phyloP scores from a whole-genome alignment of 2,797 vertebrate species.

The Remorina albescens region DNA sequence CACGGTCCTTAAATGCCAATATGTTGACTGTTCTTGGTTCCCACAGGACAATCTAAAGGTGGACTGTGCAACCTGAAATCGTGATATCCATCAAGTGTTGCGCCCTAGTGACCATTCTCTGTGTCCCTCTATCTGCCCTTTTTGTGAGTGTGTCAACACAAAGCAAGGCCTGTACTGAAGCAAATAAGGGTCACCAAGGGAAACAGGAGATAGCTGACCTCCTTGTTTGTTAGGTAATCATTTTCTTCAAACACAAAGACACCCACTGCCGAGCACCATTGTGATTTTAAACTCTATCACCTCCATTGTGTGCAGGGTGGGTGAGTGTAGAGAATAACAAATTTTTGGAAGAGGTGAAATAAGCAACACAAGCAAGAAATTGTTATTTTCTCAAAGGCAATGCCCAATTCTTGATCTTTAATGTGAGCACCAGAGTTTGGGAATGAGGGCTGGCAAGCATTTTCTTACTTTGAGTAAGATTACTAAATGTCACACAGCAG shows the following conservation, averaged over 20 bases:
- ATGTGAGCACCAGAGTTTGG: background rate
- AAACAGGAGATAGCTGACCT: conserved; percentile 49
- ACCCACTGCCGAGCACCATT: background rate
- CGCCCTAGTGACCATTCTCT: conserved; percentile 1
- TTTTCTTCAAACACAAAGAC: conserved; percentile 43
- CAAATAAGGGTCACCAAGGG: conserved; percentile 32
- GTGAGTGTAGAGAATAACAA: background rate
- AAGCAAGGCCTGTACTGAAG: conserved; percentile 1
- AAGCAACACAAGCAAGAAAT: background rate
- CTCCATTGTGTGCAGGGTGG: background rate
- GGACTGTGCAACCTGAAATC: background rate
- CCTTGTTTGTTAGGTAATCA: conserved; percentile 29
- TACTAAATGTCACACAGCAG: background rate
- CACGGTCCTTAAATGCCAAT: background rate
- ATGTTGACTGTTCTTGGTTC: background rate
- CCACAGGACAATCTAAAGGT: background rate
- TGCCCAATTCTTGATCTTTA: background rate
- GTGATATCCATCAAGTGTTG: background rate
- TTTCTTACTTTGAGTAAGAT: background rate
- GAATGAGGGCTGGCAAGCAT: background rate
- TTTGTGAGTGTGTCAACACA: conserved; percentile 39
- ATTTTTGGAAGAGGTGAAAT: background rate
- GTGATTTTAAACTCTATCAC: background rate
- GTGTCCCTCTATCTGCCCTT: background rate
- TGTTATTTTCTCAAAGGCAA: background rate